These are phyloP conservation scores for Bubo bubo DNA, from an alignment of 2,113 vertebrate species.

Conservation along the genomic window DNA sequence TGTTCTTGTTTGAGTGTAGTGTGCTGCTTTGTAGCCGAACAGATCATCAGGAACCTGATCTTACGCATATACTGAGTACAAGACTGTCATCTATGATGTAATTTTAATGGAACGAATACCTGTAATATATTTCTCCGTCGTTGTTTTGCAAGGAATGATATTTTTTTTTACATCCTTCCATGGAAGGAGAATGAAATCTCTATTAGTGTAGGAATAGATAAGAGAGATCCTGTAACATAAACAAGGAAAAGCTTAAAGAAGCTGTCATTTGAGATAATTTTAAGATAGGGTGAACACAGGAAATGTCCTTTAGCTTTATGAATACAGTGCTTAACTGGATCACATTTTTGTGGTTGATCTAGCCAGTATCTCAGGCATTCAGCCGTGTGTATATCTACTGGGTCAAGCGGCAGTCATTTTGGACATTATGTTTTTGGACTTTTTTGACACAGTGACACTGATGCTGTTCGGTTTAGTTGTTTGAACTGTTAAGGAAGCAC, in stretches of 20 bases:
- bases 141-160: not conserved
- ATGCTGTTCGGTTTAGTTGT: not conserved
- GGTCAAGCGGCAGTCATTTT: not conserved
- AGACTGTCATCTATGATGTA: not conserved
- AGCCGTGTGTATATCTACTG: not conserved
- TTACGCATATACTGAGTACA: fast-evolving
- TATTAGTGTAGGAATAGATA: not conserved
- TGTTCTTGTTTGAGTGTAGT: not conserved
- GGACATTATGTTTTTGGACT: not conserved
- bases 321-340: not conserved
- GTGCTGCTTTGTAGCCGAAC: not conserved
- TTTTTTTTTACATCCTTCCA: not conserved
- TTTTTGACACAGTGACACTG: not conserved
- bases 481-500: not conserved
- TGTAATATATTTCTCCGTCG: not conserved
- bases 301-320: not conserved
- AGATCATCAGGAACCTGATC: not conserved
- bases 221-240: not conserved
- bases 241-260: not conserved
- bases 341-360: not conserved
- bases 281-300: not conserved
- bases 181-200: not conserved
- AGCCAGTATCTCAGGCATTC: not conserved
- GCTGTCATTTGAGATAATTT: not conserved
- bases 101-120: not conserved